A percentile compares a stretch with the other conserved stretches of the same genome.
These are phyloP conservation scores for Mythimna albipuncta DNA, from an alignment of 2,888 invertebrate species.

Conservation along the genomic window DNA sequence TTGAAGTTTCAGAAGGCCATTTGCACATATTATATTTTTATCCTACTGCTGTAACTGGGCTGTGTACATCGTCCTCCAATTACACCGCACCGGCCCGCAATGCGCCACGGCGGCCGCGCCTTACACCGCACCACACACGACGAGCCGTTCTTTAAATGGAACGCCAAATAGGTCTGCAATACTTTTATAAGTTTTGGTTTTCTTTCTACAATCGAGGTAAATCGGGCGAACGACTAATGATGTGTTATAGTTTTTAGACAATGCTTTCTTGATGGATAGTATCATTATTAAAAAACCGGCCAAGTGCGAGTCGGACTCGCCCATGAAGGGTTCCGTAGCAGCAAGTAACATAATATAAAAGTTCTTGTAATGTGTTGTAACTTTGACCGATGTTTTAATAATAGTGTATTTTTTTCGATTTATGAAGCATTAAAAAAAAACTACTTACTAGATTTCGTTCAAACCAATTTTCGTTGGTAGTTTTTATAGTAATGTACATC, in stretches of 20 bases:
- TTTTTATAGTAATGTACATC: no score
- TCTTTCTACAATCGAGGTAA: not conserved
- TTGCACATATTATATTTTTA: constrained; percentile 12
- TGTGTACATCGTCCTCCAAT: constrained; percentile 52
- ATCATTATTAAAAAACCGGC: not conserved
- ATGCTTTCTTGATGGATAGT: no score
- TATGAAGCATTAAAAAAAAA: no score
- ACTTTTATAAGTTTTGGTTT: constrained; percentile 6
- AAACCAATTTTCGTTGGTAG: no score
- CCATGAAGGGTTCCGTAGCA: no score
- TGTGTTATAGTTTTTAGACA: not conserved
- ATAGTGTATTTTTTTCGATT: no score
- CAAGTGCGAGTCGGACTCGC: no score
- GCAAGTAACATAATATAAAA: no score
- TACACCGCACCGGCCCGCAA: constrained; percentile 60
- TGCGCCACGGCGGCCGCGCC: constrained; percentile 59
- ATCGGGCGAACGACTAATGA: not conserved
- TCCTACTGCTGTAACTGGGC: constrained; percentile 34
- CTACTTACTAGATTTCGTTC: no score
- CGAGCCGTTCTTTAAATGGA: constrained; percentile 37
- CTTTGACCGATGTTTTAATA: no score
- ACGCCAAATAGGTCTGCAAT: constrained; percentile 27
- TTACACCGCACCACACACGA: constrained; percentile 36
- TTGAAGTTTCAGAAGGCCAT: not conserved
- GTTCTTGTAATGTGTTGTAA: no score